Base-by-base conservation (phyloP, 2,797 vertebrate genomes). In the Loriculus beryllinus region DNA sequence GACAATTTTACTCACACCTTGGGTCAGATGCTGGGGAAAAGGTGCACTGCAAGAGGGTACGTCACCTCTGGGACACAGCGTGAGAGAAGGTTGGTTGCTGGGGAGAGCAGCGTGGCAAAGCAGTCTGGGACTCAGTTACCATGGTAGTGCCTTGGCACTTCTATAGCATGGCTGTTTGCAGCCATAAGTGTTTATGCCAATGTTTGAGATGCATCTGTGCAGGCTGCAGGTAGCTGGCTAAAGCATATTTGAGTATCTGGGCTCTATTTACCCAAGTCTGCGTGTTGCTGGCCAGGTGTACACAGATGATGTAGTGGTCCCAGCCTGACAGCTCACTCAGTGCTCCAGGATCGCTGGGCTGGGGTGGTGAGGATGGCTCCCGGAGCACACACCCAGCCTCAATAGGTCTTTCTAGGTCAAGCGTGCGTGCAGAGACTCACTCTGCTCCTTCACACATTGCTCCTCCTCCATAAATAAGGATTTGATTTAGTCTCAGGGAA, bases 401-500 rank as follows among this genome's bases (percentile, higher is more conserved):
- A 21, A 1, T 7, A 86, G 93, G 95, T 94, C 83, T 84, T 95
- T 49, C 86, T 84, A 95, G 92, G 96, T 93, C 93, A 94, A 54
- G 90, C 0, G 19, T 76, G 48, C 7, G 28, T 88, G 86, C 86
- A 48, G 82, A 84, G 74, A 12, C 72, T 87, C 92, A 56, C 89
- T 93, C 89, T 25, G 78, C 75, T 92, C 74, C 81, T 90, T 37
- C 72, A 43, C 52, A 6, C 4, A 0, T 69, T 28, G 64, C 87
- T 85, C 79, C 86, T 95, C 84, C 89, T 95, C 87, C 11, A 1
- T 60, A 82, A 96, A 96, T 60, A 96, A 92, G 92, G 92, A 92
- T 52, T 33, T 0, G 12, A 76, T 93, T 96, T 88, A 92, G 85
- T 88, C 59, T 45, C 16, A 2, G 88, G 71, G 60, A 70, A 87